Percentiles rank a stretch among this genome's conserved stretches.
Conservation (phyloP, 2,797 vertebrate species). For the Gallinago solitaria region DNA sequence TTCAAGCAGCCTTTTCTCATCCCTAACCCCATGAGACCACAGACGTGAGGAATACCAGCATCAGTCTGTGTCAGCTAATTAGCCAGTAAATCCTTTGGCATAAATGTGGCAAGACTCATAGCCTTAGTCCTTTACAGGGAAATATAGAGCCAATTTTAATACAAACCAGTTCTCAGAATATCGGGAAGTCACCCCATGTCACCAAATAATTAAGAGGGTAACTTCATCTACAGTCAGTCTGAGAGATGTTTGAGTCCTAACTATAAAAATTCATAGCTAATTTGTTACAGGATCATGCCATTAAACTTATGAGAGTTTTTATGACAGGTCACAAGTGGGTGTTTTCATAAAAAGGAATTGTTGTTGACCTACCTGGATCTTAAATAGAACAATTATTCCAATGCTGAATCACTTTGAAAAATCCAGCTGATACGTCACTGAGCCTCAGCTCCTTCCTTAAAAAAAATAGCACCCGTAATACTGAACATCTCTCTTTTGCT, state of each 20-base stretch:
- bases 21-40: not conserved
- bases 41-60: not conserved
- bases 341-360: not conserved
- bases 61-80: not conserved
- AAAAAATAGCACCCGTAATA: not conserved
- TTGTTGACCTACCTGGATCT: not conserved
- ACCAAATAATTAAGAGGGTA: not conserved
- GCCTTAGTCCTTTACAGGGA: not conserved
- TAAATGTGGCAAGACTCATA: not conserved
- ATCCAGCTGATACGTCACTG: not conserved
- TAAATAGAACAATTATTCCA: not conserved
- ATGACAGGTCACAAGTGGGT: not conserved
- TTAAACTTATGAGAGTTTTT: not conserved
- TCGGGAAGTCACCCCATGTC: not conserved
- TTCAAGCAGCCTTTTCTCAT: not conserved
- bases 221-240: not conserved
- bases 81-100: not conserved
- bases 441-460: not conserved
- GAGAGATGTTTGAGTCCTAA: not conserved
- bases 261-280: not conserved
- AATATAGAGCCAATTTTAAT: not conserved
- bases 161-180: constrained; percentile 1
- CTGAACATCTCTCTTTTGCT: not conserved
- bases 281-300: not conserved
- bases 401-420: not conserved